Conservation (phyloP, 1,140 invertebrate genomes). For the Andricus grossulariae region DNA sequence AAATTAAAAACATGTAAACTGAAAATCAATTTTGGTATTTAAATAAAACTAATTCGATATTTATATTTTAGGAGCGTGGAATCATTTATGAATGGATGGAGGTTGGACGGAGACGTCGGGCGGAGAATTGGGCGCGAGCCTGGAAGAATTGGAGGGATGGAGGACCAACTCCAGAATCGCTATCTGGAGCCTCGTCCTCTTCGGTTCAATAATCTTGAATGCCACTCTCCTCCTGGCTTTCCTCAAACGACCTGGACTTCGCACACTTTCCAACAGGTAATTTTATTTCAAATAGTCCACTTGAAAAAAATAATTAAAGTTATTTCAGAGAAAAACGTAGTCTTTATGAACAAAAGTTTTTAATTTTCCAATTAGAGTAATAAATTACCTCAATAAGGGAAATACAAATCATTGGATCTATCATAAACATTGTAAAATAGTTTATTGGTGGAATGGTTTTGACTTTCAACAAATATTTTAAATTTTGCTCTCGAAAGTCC, state of each 20-base stretch:
- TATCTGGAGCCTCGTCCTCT: constrained; percentile 68
- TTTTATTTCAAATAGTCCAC: not conserved
- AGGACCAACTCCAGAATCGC: constrained; percentile 64
- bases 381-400: no score
- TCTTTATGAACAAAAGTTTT: no score
- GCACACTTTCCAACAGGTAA: constrained; percentile 80
- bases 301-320: not conserved
- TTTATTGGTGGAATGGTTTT: no score
- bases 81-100: constrained; percentile 76
- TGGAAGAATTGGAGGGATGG: constrained; percentile 70
- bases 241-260: constrained; percentile 76
- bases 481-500: no score
- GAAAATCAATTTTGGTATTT: no score
- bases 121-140: constrained; percentile 64
- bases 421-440: no score
- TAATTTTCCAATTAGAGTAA: no score
- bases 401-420: no score
- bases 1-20: no score
- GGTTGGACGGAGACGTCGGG: constrained; percentile 67
- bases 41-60: no score
- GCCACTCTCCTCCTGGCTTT: constrained; percentile 78
- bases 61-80: constrained; percentile 61
- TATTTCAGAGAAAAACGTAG: no score
- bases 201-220: constrained; percentile 69
- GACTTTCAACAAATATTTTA: no score